These are phyloP conservation scores for Crocallis elinguaria DNA, from an alignment of 2,888 invertebrate genomes.

Conservation along the genomic window DNA sequence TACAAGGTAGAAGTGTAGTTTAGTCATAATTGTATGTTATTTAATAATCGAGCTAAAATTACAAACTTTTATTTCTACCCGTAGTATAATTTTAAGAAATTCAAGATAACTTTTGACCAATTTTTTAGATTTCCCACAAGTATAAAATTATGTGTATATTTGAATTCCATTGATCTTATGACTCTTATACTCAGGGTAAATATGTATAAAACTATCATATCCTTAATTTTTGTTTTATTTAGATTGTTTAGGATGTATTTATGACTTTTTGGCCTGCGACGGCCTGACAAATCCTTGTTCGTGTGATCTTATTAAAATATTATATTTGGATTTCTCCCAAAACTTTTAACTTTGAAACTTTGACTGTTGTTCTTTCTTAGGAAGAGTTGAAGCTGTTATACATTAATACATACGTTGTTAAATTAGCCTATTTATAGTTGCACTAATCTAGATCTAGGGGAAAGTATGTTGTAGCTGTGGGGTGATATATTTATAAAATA, in stretches of 20 bases:
- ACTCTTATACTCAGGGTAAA: constrained; percentile 81
- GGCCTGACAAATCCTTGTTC: constrained; percentile 52
- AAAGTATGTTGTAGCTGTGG: constrained; percentile 22
- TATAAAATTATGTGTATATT: constrained; percentile 49
- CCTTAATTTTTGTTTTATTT: constrained; percentile 60
- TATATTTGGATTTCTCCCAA: constrained; percentile 41
- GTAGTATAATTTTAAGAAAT: constrained; percentile 74
- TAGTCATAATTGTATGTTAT: constrained; percentile 73
- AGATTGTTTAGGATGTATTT: constrained; percentile 49
- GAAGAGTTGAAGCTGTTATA: constrained; percentile 58
- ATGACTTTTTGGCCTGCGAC: constrained; percentile 74
- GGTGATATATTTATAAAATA: constrained; percentile 38
- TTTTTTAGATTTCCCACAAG: constrained; percentile 68
- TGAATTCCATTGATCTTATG: constrained; percentile 75
- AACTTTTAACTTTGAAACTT: constrained; percentile 46
- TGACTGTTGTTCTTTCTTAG: constrained; percentile 66
- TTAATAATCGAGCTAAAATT: constrained; percentile 54
- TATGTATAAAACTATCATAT: constrained; percentile 67
- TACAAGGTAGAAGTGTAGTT: constrained; percentile 83
- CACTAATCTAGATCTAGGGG: constrained; percentile 66
- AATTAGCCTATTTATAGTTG: constrained; percentile 68
- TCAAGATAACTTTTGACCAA: constrained; percentile 70
- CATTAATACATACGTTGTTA: constrained; percentile 64
- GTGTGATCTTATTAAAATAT: constrained; percentile 40
- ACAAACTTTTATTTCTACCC: constrained; percentile 56